phyloP scores from a whole-genome alignment of 1,140 invertebrate species.

The Bacillus rossius region DNA sequence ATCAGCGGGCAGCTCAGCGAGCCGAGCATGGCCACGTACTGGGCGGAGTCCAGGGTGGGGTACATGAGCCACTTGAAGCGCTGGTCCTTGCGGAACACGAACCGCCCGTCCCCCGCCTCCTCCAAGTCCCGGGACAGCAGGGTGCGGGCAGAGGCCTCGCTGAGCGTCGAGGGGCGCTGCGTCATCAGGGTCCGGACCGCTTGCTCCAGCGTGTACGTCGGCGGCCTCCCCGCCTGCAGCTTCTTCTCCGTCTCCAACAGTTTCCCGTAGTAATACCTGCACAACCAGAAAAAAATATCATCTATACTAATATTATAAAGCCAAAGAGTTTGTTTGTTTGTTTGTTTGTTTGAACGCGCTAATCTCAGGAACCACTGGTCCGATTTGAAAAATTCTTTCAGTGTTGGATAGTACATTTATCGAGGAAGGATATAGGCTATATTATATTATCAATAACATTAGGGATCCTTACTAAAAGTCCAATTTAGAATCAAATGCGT shows the following conservation, averaged over 20 bases:
- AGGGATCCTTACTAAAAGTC: too few relatives aligned
- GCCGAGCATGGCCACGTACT: background rate
- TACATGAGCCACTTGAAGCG: constrained; percentile 25
- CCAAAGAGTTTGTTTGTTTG: too few relatives aligned
- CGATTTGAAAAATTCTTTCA: too few relatives aligned
- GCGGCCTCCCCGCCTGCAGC: constrained; percentile 26
- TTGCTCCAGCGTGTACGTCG: constrained; percentile 46
- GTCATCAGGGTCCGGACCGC: constrained; percentile 40
- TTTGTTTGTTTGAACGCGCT: too few relatives aligned
- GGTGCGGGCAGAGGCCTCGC: too few relatives aligned
- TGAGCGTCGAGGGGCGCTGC: constrained; percentile 1
- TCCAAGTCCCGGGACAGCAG: background rate
- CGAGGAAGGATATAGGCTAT: too few relatives aligned
- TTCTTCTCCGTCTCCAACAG: constrained; percentile 28
- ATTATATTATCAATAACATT: too few relatives aligned
- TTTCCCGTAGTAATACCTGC: constrained; percentile 27
- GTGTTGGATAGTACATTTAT: too few relatives aligned
- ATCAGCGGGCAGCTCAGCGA: constrained; percentile 33
- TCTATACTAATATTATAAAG: too few relatives aligned
- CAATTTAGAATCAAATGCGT: too few relatives aligned
- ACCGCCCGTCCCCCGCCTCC: constrained; percentile 24
- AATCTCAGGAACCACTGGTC: too few relatives aligned
- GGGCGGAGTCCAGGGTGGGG: background rate
- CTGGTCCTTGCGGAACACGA: constrained; percentile 36
- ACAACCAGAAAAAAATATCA: too few relatives aligned